These are phyloP conservation scores for Phenganax subtilis DNA, from an alignment of 92 coral and sea anemone genomes.

Conservation along the genomic window DNA sequence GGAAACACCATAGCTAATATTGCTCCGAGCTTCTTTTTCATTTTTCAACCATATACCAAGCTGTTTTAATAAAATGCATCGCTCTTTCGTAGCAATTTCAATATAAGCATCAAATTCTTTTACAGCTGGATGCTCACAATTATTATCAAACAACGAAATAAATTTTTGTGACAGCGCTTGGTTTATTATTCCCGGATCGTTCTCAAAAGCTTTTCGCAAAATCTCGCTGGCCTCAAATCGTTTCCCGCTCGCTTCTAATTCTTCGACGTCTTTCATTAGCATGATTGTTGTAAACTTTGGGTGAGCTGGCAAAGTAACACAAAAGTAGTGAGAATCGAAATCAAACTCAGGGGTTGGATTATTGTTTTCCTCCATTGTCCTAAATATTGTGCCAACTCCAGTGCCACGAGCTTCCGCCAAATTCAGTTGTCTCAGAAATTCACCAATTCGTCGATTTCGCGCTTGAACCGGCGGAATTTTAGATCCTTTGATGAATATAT, in stretches of 20 bases:
- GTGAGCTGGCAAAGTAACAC: slow-evolving; percentile 64
- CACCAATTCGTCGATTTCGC: slow-evolving; percentile 67
- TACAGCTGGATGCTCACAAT: slow-evolving; percentile 42
- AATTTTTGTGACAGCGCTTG: slow-evolving; percentile 45
- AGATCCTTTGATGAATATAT: slow-evolving; percentile 53
- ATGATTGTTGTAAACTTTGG: slow-evolving; percentile 55
- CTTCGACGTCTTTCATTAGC: slow-evolving; percentile 48
- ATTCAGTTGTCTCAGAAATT: slow-evolving; percentile 56
- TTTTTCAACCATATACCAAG: slow-evolving; percentile 43
- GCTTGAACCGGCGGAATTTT: slow-evolving; percentile 63
- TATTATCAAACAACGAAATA: slow-evolving; percentile 47
- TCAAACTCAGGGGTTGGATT: slow-evolving; percentile 58
- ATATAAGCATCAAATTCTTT: slow-evolving; percentile 22
- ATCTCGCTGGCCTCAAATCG: slow-evolving; percentile 50
- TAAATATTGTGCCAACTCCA: slow-evolving; percentile 65
- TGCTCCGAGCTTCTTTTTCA: slow-evolving; percentile 3
- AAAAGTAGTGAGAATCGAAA: slow-evolving; percentile 50
- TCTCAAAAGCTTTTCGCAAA: slow-evolving; percentile 40
- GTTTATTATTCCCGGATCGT: slow-evolving; percentile 30
- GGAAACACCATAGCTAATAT: slow-evolving; percentile 47
- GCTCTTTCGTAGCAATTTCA: slow-evolving; percentile 14
- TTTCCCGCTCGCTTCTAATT: slow-evolving; percentile 61
- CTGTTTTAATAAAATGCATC: slow-evolving; percentile 44
- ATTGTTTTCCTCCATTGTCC: slow-evolving; percentile 56
- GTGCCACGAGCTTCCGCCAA: slow-evolving; percentile 71